Conservation (phyloP, 2,888 invertebrate genomes). For the Melanotus villosus region DNA sequence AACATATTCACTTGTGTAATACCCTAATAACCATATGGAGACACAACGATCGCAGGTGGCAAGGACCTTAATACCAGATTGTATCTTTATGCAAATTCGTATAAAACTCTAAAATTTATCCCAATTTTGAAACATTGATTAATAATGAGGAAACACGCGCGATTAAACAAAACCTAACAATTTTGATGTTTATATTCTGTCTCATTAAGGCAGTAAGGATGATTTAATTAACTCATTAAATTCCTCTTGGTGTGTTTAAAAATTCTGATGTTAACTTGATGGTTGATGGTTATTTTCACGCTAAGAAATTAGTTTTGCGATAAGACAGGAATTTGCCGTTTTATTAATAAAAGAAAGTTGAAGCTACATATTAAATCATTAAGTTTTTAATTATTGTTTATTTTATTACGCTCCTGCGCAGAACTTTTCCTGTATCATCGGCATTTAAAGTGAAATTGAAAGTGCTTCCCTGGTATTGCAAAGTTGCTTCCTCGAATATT, state of each 20-base stretch:
- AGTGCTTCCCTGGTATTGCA: no score
- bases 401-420: no score
- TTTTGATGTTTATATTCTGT: neutral
- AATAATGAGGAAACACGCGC: conserved; percentile 5
- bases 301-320: no score
- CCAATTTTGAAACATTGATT: neutral
- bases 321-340: no score
- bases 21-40: neutral
- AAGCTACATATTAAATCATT: no score
- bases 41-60: neutral
- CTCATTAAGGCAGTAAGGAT: neutral
- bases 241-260: neutral
- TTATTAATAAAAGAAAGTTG: no score
- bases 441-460: no score
- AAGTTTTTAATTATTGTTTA: no score
- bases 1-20: neutral
- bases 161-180: neutral
- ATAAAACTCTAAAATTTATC: neutral
- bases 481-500: no score
- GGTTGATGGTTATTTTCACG: no score
- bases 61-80: neutral
- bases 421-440: no score
- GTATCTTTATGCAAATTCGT: conserved; percentile 1
- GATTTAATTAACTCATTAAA: neutral
- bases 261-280: no score